A percentile compares a stretch with the other conserved stretches of the same genome.
These are phyloP conservation scores for Drosophila kuntzei DNA, from an alignment of 2,888 invertebrate species.

Conservation along the genomic window DNA sequence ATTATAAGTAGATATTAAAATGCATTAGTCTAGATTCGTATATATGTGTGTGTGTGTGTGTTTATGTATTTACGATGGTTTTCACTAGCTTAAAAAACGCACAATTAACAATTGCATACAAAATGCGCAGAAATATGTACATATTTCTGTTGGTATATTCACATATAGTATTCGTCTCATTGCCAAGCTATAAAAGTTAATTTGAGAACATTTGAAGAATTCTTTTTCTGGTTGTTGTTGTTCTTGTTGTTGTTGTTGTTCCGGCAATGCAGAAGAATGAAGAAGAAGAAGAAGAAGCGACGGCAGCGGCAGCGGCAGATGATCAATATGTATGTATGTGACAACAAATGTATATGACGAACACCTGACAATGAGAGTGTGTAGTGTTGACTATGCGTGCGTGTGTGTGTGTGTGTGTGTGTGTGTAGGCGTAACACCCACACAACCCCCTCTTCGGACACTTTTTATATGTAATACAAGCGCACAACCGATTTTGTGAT, in stretches of 20 bases:
- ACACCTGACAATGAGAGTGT: constrained; percentile 53
- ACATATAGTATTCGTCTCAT: constrained; percentile 19
- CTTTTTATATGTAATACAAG: constrained; percentile 94
- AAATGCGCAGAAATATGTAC: constrained; percentile 57
- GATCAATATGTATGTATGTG: constrained; percentile 42
- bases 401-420: constrained; percentile 16
- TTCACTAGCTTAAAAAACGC: constrained; percentile 59
- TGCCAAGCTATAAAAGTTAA: constrained; percentile 28
- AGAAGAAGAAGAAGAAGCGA: constrained; percentile 26
- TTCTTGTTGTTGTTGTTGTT: constrained; percentile 13
- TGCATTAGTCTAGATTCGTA: constrained; percentile 70
- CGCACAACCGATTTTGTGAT: constrained; percentile 98
- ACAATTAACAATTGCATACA: constrained; percentile 64
- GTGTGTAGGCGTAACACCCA: constrained; percentile 29
- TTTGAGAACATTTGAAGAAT: constrained; percentile 39
- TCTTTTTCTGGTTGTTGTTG: background rate
- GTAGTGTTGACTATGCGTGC: background rate
- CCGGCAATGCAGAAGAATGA: constrained; percentile 40
- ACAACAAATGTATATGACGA: constrained; percentile 34
- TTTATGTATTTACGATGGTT: constrained; percentile 28
- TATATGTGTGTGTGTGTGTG: constrained; percentile 14
- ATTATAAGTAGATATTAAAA: constrained; percentile 62
- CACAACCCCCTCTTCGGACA: constrained; percentile 3
- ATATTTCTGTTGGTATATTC: constrained; percentile 22
- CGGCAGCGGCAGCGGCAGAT: constrained; percentile 34